A percentile compares a stretch with the other conserved stretches of the same genome.
phyloP scores from a whole-genome alignment of 2,113 vertebrate species.

The Phylloscopus trochiloides region DNA sequence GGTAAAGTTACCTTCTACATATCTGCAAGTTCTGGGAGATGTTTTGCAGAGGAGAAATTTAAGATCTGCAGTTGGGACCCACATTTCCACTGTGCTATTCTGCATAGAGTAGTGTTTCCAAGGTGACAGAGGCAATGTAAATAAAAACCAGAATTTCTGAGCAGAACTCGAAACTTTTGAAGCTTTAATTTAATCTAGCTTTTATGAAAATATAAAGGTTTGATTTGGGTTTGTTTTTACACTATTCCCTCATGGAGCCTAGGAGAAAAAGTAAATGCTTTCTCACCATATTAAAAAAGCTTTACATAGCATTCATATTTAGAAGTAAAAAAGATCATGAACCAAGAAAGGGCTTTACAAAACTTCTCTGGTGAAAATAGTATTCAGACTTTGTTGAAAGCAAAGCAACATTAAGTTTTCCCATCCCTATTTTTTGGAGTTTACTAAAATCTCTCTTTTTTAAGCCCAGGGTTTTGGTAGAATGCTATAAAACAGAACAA shows the following conservation, averaged over 20 bases:
- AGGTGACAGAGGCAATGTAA: neutral
- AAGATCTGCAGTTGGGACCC: neutral
- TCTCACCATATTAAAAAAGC: neutral
- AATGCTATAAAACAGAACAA: neutral
- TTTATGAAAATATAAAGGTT: neutral
- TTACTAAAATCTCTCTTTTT: neutral
- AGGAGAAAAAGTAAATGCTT: neutral
- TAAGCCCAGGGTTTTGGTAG: neutral
- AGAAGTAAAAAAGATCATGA: neutral
- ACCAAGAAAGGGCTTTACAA: neutral
- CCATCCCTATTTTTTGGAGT: neutral
- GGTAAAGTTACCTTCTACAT: neutral
- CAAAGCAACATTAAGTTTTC: neutral
- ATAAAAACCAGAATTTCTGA: neutral
- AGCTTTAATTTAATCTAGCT: neutral
- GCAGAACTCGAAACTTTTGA: neutral
- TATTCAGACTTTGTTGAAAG: neutral
- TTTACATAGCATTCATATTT: neutral
- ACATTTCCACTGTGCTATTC: neutral
- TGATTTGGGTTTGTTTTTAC: neutral
- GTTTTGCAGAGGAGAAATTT: neutral
- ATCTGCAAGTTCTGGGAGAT: neutral
- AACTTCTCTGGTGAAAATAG: neutral
- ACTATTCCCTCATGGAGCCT: neutral
- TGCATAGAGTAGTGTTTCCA: neutral